phyloP scores from a whole-genome alignment of 64 coral and sea anemone species.

The Stylophora pistillata region DNA sequence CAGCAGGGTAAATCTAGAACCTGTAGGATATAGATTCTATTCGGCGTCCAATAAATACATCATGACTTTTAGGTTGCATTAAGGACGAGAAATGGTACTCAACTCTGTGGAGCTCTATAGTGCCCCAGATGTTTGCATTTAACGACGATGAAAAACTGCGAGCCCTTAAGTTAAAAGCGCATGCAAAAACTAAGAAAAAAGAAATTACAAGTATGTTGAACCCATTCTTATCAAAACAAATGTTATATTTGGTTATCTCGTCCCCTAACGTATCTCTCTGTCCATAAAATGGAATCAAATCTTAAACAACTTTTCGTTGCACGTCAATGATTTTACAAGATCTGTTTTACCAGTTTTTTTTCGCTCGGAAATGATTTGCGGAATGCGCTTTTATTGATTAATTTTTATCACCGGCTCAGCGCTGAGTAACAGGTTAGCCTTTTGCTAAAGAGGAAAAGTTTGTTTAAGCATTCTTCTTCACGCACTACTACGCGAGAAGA shows the following conservation, averaged over 20 bases:
- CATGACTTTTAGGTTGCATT: not conserved
- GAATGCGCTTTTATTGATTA: no score
- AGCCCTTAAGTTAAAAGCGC: not conserved
- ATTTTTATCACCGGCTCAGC: not conserved
- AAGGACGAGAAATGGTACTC: conserved; percentile 11
- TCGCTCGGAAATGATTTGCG: no score
- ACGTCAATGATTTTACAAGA: no score
- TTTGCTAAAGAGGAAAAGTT: not conserved
- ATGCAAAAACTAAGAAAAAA: not conserved
- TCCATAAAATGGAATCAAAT: no score
- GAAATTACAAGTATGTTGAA: no score
- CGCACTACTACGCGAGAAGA: not conserved
- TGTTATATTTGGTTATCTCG: no score
- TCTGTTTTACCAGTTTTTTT: no score
- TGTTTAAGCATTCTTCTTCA: no score
- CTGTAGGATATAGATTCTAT: not conserved
- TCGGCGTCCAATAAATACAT: not conserved
- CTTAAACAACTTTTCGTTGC: no score
- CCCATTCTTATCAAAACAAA: no score
- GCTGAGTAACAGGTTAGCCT: not conserved
- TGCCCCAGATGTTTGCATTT: conserved; percentile 28
- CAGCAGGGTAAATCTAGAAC: conserved; percentile 8
- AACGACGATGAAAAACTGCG: not conserved
- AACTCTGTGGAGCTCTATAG: not conserved
- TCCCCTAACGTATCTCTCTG: no score